Evolutionary conservation across 2,797 vertebrate genomes (phyloP).

Genomic region (Smutsia temminckii): DNA sequence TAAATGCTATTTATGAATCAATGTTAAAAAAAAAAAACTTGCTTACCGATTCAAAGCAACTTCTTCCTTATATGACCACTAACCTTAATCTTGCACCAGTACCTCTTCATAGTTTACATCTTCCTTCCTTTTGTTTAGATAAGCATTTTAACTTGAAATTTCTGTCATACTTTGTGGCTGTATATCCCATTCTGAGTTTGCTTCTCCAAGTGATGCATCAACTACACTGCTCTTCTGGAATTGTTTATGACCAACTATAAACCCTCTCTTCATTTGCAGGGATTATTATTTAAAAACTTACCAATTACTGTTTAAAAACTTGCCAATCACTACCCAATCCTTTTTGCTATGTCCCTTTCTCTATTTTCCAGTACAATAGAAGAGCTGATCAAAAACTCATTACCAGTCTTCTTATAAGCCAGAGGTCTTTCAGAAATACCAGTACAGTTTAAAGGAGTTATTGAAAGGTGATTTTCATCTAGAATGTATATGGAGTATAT

Average conservation of each 20-base stretch:
- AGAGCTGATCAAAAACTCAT: constrained; percentile 62
- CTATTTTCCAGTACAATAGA: constrained; percentile 59
- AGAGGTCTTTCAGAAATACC: constrained; percentile 23
- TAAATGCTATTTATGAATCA: not conserved
- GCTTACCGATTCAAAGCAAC: not conserved
- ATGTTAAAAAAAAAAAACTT: not conserved
- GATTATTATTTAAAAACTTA: constrained; percentile 55
- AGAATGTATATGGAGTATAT: not conserved
- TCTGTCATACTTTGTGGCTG: not conserved
- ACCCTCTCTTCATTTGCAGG: not conserved
- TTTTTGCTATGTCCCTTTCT: constrained; percentile 34
- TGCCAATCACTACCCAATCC: constrained; percentile 49
- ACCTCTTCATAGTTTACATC: not conserved
- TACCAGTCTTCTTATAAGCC: not conserved
- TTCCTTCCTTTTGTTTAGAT: not conserved
- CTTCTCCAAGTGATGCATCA: not conserved
- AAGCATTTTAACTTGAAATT: not conserved
- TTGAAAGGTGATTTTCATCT: constrained; percentile 4
- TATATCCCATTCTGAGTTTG: not conserved
- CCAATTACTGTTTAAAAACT: constrained; percentile 59
- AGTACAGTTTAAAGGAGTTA: not conserved
- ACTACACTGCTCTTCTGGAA: not conserved
- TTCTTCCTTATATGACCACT: not conserved
- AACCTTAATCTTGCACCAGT: not conserved
- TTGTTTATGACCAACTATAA: not conserved